Evolutionary conservation across 2,888 invertebrate genomes (phyloP), one percentile per base, ranked within the genome.

Genomic region (Sussaba pulchella): DNA sequence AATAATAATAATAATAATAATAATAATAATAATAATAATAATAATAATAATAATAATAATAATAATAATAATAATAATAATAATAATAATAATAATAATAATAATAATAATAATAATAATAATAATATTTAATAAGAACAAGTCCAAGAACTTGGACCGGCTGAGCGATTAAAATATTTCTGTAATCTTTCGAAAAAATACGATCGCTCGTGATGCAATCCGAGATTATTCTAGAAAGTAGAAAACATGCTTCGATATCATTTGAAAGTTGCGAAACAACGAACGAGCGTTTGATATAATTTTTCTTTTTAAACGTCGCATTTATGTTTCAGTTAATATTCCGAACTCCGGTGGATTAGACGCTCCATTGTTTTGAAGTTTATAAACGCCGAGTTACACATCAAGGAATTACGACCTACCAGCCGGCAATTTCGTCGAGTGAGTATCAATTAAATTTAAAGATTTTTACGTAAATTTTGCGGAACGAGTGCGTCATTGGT

Each of bases 281-380:
- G 26, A 57, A 17, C 36, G 14, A n/a, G n/a, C 24, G 59, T 54
- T 70, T 36, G 47, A 50, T 59, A 14, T 10, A 31, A 61, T 73
- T 45, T 64, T n/a, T n/a, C n/a, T n/a, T n/a, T 75, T 45, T 72
- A 69, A 69, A 54, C 54, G 26, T 67, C 45, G 43, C 9, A 31
- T 45, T 71, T 67, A 52, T 41, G 72, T 21, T 43, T 36, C 17
- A 61, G 80, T 76, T 76, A 76, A 80, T 63, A 76, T 76, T 14
- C 21, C 76, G 76, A 80, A 80, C 80, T 63, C 67, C 17, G 59
- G 17, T 26, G 54, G 39, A 17, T 45, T 39, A 26, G 50, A 26
- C 39, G 26, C 9, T 45, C 31, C 26, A n/a, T 47, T 72, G 52
- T 43, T 52, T 54, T 67, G 67, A 63, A 26, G 72, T 61, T 57